Evolutionary conservation across 2,797 vertebrate genomes (phyloP), one percentile per base, ranked within the genome.

Genomic region (Notamacropus eugenii): DNA sequence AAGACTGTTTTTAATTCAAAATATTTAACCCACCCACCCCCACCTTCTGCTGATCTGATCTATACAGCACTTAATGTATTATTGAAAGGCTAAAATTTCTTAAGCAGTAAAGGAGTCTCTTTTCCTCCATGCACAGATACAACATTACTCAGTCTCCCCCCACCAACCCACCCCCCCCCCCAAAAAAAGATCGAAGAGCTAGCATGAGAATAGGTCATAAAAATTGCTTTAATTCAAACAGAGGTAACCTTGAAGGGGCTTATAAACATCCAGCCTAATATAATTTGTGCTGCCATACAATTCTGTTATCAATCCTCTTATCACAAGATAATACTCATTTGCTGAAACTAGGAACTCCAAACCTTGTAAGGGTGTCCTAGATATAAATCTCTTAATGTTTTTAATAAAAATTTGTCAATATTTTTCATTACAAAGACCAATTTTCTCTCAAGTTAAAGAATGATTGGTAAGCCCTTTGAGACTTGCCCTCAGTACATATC

Each of bases 291-390:
- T 94, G 2, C 1, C 90, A 93, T 57, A 67, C n/a, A 34, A 92
- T 94, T 96, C 93, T 56, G 90, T 96, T 94, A 97, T 94, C 82
- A 67, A 92, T 54, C 58, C 55, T 92, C 22, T 93, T 96, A 93
- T 97, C 55, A 97, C 52, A 97, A 52, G 19, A 92, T 90, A 92
- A 50, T 95, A 93, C 34, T 96, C 93, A 93, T 91, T 82, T 94
- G 34, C 28, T 54, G 50, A 96, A 96, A 87, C 92, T 95, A 93
- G 55, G 28, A 54, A 50, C 28, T 94, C 1, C 96, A 50, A 94
- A 91, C 54, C 22, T 91, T 93, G 31, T 95, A 93, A 91, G 29
- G 34, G 52, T 94, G 87, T 12, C 29, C 29, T 55, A 52, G 54
- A 31, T 92, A 12, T 55, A 59, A 28, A 28, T 58, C 57, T 28